Percentiles rank a stretch among this genome's conserved stretches.
Conservation (phyloP, 2,888 invertebrate genomes). For the Tenodera sinensis region DNA sequence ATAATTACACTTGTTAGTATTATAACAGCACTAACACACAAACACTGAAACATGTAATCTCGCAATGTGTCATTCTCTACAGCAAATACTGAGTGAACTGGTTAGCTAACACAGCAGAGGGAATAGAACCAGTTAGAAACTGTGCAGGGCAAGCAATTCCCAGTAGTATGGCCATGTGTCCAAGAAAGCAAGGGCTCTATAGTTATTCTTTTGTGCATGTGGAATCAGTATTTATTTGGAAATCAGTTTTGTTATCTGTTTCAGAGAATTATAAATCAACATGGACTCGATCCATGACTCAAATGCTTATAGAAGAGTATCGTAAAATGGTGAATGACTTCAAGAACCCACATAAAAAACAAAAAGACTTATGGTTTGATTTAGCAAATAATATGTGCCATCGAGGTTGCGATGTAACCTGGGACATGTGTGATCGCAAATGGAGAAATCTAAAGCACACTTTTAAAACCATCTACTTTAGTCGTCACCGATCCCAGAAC, state of each 20-base stretch:
- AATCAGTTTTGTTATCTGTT: background rate
- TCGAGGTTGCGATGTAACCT: background rate
- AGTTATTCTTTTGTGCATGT: no score
- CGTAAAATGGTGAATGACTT: slow-evolving; percentile 3
- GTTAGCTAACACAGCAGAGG: no score
- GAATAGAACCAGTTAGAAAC: no score
- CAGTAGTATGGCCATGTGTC: no score
- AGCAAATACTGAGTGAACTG: no score
- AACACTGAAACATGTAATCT: no score
- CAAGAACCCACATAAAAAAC: slow-evolving; percentile 16
- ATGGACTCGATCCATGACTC: slow-evolving; percentile 16
- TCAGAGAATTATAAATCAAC: slow-evolving; percentile 10
- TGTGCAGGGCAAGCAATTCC: no score
- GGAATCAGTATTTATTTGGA: no score
- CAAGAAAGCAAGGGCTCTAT: no score
- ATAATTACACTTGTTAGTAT: no score
- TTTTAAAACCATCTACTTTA: slow-evolving; percentile 26
- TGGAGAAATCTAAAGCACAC: slow-evolving; percentile 32
- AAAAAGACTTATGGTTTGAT: slow-evolving; percentile 9
- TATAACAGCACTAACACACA: no score
- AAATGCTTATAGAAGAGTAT: slow-evolving; percentile 18
- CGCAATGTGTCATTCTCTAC: no score
- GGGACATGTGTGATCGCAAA: slow-evolving; percentile 31
- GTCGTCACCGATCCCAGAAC: background rate
- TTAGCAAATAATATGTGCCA: slow-evolving; percentile 15